Conservation (phyloP, 2,113 vertebrate genomes). For the Lepisosteus osseus region DNA sequence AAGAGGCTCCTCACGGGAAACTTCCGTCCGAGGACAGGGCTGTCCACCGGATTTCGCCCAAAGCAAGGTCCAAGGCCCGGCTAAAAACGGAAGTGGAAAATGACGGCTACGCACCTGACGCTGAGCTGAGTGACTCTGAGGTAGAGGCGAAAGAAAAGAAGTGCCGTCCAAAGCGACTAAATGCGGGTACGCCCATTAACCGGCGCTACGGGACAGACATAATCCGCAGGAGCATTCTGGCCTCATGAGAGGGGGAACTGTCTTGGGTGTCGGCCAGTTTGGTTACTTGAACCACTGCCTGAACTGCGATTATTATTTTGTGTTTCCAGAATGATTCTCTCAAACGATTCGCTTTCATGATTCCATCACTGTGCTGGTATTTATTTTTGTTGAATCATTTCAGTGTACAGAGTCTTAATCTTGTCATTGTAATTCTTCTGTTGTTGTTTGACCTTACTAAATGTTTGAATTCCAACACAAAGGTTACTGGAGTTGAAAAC, state of each 20-base stretch:
- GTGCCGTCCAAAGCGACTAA: constrained; percentile 76
- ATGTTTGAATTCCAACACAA: too few species aligned
- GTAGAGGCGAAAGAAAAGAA: constrained; percentile 73
- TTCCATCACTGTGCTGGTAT: constrained; percentile 20
- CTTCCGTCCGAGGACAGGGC: constrained; percentile 53
- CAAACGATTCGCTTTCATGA: constrained; percentile 4
- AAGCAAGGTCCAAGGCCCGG: constrained; percentile 67
- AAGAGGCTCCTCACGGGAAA: constrained; percentile 33
- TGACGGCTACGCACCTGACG: constrained; percentile 68
- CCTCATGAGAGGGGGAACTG: constrained; percentile 71
- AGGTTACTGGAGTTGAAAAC: too few species aligned
- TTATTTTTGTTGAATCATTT: constrained; percentile 13
- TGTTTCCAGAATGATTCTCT: background rate
- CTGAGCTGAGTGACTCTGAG: constrained; percentile 71
- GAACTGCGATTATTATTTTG: background rate
- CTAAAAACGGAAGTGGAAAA: constrained; percentile 67
- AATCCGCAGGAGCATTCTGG: constrained; percentile 86
- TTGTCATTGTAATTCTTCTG: background rate
- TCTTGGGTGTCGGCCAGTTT: background rate
- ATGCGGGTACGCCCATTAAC: constrained; percentile 64
- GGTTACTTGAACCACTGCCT: background rate
- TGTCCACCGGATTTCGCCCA: constrained; percentile 46
- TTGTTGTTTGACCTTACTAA: background rate
- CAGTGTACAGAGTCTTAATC: background rate
- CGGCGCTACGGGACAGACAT: constrained; percentile 80